phyloP scores from a whole-genome alignment of 35 echinoderm and acorn worm genomes.

The Strongylocentrotus purpuratus region DNA sequence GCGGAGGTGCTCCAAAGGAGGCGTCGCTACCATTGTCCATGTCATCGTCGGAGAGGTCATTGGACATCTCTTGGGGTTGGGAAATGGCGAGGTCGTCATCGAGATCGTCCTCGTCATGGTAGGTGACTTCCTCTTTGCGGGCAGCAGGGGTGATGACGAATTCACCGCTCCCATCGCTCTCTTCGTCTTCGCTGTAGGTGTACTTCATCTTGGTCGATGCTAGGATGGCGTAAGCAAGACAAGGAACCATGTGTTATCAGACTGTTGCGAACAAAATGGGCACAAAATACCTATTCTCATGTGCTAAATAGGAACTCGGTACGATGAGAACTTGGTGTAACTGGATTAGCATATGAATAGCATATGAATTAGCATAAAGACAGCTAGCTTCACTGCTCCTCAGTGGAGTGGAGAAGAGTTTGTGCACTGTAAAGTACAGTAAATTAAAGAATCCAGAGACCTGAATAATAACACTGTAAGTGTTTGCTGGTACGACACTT shows the following conservation, averaged over 20 bases:
- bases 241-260: neutral
- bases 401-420: too few species aligned
- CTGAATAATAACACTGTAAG: too few species aligned
- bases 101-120: conserved; percentile 21
- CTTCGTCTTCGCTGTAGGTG: conserved; percentile 62
- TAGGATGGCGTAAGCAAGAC: neutral
- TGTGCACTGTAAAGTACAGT: too few species aligned
- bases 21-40: conserved; percentile 16
- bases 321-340: too few species aligned
- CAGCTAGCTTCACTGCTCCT: too few species aligned
- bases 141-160: neutral
- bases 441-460: too few species aligned
- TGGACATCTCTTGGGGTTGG: conserved; percentile 11
- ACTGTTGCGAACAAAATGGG: neutral
- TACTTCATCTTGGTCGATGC: conserved; percentile 52
- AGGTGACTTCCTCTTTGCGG: neutral
- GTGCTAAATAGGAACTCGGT: too few species aligned
- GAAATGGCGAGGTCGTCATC: conserved; percentile 53
- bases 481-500: too few species aligned
- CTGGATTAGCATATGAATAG: too few species aligned
- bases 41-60: conserved; percentile 37
- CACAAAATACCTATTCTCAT: neutral
- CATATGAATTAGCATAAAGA: too few species aligned
- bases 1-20: conserved; percentile 28
- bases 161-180: conserved; percentile 6